Base-by-base conservation (phyloP, 1,140 invertebrate species). In the Acromyrmex echinatior region DNA sequence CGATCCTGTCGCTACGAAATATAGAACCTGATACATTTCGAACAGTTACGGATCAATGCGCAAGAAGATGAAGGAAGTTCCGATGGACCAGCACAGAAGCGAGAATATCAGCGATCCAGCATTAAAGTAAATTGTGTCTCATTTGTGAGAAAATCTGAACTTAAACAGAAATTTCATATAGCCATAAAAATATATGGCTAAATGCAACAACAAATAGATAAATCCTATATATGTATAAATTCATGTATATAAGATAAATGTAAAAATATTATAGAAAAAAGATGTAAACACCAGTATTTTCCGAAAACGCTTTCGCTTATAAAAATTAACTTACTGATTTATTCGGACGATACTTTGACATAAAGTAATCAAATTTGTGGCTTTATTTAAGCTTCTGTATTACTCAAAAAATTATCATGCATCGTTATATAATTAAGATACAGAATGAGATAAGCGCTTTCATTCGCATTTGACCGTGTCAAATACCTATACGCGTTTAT, bases 11-110 rank as follows among this genome's bases (percentile, higher is more conserved):
- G 39, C 63, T 81, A n/a, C 51, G 56, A 84, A 84, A 62, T 35
- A 49, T 62, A 74, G 39, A 76, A 51, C 21, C 56, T 35, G 39
- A 84, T 62, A 62, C 18, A 62, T 82, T 51, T 84, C 39, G 7
- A 84, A 84, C 16, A 51, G 65, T 74, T 62, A 84, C 56, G 39
- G 39, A 74, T 84, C 80, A 62, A 49, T 62, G 58, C 39, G 78
- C 25, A 28, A 84, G n/a, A 45, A 76, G 14, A 76, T 76, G 70
- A 62, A 60, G 39, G 16, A 62, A 66, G 62, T 21, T 45, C 16
- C 28, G 31, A 28, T 16, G 25, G 9, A 60, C 45, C 68, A 53
- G 25, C 16, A 58, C 14, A 56, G 16, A 58, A 35, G 31, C 9
- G 28, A 84, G 10, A 58, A 39, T 62, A 58, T 58, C 49, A 56